These are phyloP conservation scores for Ophonus ardosiacus DNA, from an alignment of 2,888 invertebrate genomes.

Conservation along the genomic window DNA sequence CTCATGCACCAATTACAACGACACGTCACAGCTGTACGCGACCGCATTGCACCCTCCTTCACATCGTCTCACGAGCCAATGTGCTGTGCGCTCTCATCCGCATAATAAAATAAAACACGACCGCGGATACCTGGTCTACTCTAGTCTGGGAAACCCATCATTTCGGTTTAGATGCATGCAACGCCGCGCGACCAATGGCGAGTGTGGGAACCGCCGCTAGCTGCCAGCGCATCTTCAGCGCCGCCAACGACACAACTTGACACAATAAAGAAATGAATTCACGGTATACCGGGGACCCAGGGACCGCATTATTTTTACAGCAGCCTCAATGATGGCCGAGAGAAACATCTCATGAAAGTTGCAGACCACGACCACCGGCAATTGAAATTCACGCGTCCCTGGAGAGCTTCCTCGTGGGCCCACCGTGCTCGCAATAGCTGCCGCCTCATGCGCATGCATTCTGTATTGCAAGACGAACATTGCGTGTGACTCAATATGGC, in stretches of 20 bases:
- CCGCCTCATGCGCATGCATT: neutral
- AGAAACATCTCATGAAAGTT: constrained; percentile 64
- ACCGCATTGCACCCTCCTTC: constrained; percentile 17
- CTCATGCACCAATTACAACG: constrained; percentile 24
- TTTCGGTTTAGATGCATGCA: constrained; percentile 67
- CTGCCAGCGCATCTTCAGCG: constrained; percentile 39
- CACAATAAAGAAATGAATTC: constrained; percentile 64
- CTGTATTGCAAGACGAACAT: constrained; percentile 12
- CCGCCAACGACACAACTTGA: constrained; percentile 54
- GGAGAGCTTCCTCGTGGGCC: constrained; percentile 65
- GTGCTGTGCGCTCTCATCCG: constrained; percentile 55
- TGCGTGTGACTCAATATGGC: constrained; percentile 55
- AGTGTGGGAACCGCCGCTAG: constrained; percentile 42
- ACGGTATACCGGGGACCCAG: constrained; percentile 55
- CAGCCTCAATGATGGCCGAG: constrained; percentile 63
- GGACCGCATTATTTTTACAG: constrained; percentile 64
- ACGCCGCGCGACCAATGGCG: constrained; percentile 13
- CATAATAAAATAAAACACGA: constrained; percentile 49
- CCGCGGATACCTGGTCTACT: constrained; percentile 30
- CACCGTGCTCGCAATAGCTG: constrained; percentile 49
- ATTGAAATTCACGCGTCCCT: constrained; percentile 64
- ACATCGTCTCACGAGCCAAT: constrained; percentile 34
- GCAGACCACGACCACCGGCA: constrained; percentile 65
- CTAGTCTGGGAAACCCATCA: constrained; percentile 65
- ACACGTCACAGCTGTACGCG: constrained; percentile 43